Evolutionary conservation across 2,113 vertebrate genomes (phyloP).

Genomic region (Sebastes fasciatus): DNA sequence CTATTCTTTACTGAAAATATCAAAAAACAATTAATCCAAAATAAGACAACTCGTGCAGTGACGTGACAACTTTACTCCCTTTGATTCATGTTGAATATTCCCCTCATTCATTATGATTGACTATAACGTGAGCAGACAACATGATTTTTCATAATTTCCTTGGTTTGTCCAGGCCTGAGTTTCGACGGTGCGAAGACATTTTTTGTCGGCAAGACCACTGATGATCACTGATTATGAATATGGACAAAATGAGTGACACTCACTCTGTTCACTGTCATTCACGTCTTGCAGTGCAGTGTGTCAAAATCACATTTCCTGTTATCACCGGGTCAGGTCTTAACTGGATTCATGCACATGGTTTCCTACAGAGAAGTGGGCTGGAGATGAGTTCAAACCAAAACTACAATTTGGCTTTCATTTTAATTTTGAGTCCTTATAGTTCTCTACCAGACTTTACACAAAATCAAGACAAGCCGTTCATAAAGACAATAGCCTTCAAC

Average conservation of each 20-base stretch:
- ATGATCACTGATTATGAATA: background rate
- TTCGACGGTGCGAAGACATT: background rate
- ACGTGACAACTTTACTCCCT: background rate
- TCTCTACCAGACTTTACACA: background rate
- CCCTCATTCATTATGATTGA: background rate
- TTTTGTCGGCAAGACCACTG: background rate
- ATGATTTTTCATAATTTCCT: background rate
- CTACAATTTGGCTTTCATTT: constrained; percentile 1
- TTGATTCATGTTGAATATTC: background rate
- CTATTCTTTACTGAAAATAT: background rate
- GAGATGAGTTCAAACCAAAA: background rate
- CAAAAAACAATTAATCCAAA: background rate
- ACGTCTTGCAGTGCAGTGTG: constrained; percentile 45
- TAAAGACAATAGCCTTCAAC: background rate
- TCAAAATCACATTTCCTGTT: constrained; percentile 67
- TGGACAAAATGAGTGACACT: background rate
- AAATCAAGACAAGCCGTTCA: constrained; percentile 11
- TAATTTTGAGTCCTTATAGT: background rate
- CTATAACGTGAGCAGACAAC: background rate
- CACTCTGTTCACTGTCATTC: constrained; percentile 1
- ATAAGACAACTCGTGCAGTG: background rate
- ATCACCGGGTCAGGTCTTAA: constrained; percentile 42
- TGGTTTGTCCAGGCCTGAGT: background rate
- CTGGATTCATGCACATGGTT: constrained; percentile 3
- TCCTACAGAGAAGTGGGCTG: constrained; percentile 17